Conservation (phyloP, 2,888 invertebrate genomes). For the Lapara coniferarum region DNA sequence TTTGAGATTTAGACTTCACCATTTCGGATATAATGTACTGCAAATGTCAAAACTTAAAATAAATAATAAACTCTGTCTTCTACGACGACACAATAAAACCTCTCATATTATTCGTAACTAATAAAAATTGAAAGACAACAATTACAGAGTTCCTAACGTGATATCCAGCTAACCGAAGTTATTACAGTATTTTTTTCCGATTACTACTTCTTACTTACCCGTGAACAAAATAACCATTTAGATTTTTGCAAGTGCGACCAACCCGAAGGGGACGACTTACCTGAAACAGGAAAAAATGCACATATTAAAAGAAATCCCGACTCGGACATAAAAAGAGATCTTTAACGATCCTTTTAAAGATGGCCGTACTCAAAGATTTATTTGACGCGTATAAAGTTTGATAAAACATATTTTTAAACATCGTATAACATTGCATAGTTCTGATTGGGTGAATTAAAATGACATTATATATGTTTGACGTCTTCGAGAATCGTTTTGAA, state of each 20-base stretch:
- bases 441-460: background rate
- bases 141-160: too few species aligned
- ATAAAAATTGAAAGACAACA: too few species aligned
- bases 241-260: background rate
- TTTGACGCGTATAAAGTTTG: slow-evolving; percentile 25
- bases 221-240: too few species aligned
- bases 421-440: slow-evolving; percentile 1
- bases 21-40: too few species aligned
- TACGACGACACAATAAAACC: too few species aligned
- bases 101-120: too few species aligned
- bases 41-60: too few species aligned
- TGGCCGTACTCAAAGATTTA: slow-evolving; percentile 33
- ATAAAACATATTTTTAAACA: background rate
- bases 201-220: too few species aligned
- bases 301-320: slow-evolving; percentile 38
- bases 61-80: too few species aligned
- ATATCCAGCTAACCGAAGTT: too few species aligned
- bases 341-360: slow-evolving; percentile 39
- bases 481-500: slow-evolving; percentile 3
- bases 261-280: slow-evolving; percentile 38
- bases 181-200: too few species aligned
- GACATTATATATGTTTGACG: background rate
- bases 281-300: slow-evolving; percentile 42
- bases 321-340: slow-evolving; percentile 37
- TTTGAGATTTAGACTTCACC: too few species aligned